Evolutionary conservation across 2,888 invertebrate species (phyloP), one percentile per base, ranked within the genome.

Genomic region (Thera britannica): DNA sequence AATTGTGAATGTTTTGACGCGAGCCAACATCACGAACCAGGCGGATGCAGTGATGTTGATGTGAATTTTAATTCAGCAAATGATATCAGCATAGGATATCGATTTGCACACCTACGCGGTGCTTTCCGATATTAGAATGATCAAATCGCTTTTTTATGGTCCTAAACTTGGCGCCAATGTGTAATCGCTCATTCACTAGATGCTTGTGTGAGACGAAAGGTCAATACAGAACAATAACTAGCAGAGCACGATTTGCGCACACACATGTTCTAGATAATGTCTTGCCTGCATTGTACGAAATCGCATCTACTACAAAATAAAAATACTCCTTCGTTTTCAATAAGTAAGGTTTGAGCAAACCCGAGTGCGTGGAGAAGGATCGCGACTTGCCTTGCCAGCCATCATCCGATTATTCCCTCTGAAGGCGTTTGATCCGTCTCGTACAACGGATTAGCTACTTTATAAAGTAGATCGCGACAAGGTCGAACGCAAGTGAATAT

Each of bases 21-120:
- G 69, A 56, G 62, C 66, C 66, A 66, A 66, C 70, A 63, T 70
- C 70, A 67, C 66, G 70, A 60, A 57, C 54, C 11, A 34, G 62
- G 51, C 70, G 70, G 70, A 70, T 64, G 60, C 57, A 48, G 49
- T 54, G 54, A 59, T 55, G 35, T 54, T 63, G 70, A 54, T 58
- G 60, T 70, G 70, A 70, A 70, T 70, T 70, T 70, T 67, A 66
- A 70, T 60, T 54, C 35, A 46, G 54, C 57, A 58, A 65, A 70
- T 70, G 66, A 63, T 64, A 70, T 66, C 69, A 66, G 52, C 58
- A 70, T 67, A 61, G 62, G 44, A 65, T 62, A 69, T 65, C 55
- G 69, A 63, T 70, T 57, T 56, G 52, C 51, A 62, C 68, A 58
- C 69, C 69, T 63, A 66, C 66, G 56, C 52, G 48, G n/a, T 12